Conservation (phyloP, 2,888 invertebrate species). For the Drosophila pseudotakahashii region DNA sequence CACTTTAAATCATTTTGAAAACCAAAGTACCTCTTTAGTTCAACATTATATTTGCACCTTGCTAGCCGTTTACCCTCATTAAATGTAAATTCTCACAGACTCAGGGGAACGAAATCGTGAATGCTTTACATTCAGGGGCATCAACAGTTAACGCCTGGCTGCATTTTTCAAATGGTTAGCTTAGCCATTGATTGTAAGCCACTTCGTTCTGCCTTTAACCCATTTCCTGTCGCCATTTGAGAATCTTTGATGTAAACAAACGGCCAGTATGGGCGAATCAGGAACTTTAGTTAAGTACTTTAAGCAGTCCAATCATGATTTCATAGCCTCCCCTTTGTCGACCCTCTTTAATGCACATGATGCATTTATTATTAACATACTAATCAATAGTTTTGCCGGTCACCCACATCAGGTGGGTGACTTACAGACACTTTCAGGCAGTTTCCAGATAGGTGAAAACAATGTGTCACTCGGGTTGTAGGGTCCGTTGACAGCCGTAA, state of each 20-base stretch:
- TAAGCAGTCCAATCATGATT: not conserved
- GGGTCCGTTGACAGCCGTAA: constrained; percentile 54
- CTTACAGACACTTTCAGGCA: not conserved
- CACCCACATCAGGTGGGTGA: constrained; percentile 9
- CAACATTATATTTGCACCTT: constrained; percentile 59
- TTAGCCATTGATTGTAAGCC: constrained; percentile 5
- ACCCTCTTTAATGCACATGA: constrained; percentile 10
- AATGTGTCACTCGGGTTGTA: constrained; percentile 54
- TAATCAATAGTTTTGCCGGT: constrained; percentile 69
- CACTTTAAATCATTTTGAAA: constrained; percentile 16
- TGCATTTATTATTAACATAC: constrained; percentile 68
- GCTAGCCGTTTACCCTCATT: constrained; percentile 69
- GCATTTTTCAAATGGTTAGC: constrained; percentile 68
- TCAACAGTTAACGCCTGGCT: constrained; percentile 67
- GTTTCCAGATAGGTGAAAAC: constrained; percentile 56
- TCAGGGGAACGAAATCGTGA: constrained; percentile 29
- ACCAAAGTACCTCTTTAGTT: constrained; percentile 31
- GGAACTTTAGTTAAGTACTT: not conserved
- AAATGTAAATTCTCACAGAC: constrained; percentile 69
- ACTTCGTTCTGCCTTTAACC: not conserved
- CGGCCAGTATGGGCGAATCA: constrained; percentile 18
- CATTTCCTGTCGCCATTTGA: not conserved
- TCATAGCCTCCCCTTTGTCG: not conserved
- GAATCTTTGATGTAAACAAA: constrained; percentile 63
- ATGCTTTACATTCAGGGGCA: constrained; percentile 41